Evolutionary conservation across 1,140 invertebrate genomes (phyloP).

Genomic region (Caenorhabditis inopinata): DNA sequence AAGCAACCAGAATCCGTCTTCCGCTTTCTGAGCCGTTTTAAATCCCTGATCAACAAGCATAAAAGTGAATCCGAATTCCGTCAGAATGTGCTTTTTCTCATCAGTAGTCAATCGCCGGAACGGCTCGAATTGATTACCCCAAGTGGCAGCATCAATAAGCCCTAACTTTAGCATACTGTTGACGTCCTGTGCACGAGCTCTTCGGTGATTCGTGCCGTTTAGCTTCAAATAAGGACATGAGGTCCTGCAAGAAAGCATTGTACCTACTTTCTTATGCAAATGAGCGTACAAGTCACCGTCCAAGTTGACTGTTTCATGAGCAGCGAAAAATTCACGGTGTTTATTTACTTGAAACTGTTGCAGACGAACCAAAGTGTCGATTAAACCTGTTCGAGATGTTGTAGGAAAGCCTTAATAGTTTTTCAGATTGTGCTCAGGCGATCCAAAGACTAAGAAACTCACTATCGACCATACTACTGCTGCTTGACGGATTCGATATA

Average conservation of each 20-base stretch:
- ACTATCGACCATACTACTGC: neutral
- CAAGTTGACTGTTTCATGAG: neutral
- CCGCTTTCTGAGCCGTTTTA: conserved; percentile 14
- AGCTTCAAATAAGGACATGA: conserved; percentile 12
- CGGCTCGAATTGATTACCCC: conserved; percentile 41
- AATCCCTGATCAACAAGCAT: conserved; percentile 46
- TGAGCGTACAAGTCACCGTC: conserved; percentile 13
- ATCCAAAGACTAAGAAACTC: too few species aligned
- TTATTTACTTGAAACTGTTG: neutral
- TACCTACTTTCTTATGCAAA: neutral
- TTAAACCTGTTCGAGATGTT: neutral
- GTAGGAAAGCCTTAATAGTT: too few species aligned
- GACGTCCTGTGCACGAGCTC: conserved; percentile 32
- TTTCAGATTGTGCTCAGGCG: too few species aligned
- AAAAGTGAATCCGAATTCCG: conserved; percentile 38
- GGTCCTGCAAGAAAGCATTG: neutral
- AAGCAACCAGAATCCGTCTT: conserved; percentile 37
- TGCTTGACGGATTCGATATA: conserved; percentile 7
- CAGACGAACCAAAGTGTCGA: neutral
- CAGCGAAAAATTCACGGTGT: neutral
- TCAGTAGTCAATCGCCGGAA: neutral
- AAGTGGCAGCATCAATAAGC: conserved; percentile 34
- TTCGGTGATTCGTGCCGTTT: conserved; percentile 7
- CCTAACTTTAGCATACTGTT: conserved; percentile 41
- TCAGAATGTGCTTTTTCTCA: conserved; percentile 37